Evolutionary conservation across 2,113 vertebrate genomes (phyloP), one percentile per base, ranked within the genome.

Genomic region (Pungitius pungitius): DNA sequence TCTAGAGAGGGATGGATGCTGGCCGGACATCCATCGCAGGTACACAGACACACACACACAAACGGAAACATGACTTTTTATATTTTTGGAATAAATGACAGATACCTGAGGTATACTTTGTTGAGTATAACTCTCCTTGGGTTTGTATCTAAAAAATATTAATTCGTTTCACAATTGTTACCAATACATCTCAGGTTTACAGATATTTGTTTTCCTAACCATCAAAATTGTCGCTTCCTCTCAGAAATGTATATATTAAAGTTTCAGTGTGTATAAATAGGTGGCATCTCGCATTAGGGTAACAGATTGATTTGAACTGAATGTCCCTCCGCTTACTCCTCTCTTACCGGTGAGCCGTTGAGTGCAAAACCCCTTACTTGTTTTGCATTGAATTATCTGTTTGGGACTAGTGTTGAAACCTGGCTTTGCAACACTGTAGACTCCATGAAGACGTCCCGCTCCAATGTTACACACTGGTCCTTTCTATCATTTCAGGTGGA

Each of bases 1-100:
- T 71, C 59, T 1, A 90, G 95, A 77, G 90, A 90, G 13, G 84
- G 93, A 2, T 95, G 94, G 95, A 95, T 95, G 69, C 86, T 92
- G 40, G 87, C 94, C 6, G 95, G 95, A 47, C 93, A 94, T 84
- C 92, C 94, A 22, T 96, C 95, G 37, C 95, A 96, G 88, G 94
- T 96, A 92, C 68, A 17, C 57, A n/a, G 6, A 52, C 18, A 40
- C 40, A 56, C 15, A 80, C 33, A 51, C 22, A 58, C 47, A 57
- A 24, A 70, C 18, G n/a, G 51, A 12, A 52, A 24, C 22, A 13
- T 22, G 13, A 11, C 22, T 52, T 52, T 24, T 24, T 5, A 22
- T 52, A 24, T 52, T 24, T 30, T 52, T 52, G 35, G 13, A 37
- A 18, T 20, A 37, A 37, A 18, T 20, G 12, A 35, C 30, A 58